These are phyloP conservation scores for Poliocrania exsul DNA, from an alignment of 2,797 vertebrate genomes.

Conservation along the genomic window DNA sequence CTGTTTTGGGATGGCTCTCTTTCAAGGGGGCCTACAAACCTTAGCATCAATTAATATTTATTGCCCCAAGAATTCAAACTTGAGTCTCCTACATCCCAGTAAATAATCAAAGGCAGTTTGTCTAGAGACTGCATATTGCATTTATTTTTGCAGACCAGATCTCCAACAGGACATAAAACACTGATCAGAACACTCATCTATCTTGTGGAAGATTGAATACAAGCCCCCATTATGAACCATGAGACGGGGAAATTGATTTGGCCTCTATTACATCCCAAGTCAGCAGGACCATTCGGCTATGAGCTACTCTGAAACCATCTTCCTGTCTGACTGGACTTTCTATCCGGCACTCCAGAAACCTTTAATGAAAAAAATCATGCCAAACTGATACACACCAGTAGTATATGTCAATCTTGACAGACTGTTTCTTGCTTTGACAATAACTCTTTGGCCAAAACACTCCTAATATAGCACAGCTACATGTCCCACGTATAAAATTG, in stretches of 20 bases:
- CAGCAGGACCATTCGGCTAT: background rate
- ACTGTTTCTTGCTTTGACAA: background rate
- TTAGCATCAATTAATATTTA: background rate
- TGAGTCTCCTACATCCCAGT: background rate
- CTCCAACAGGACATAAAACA: background rate
- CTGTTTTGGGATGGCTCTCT: background rate
- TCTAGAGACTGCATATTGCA: background rate
- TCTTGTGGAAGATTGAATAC: background rate
- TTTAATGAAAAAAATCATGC: background rate
- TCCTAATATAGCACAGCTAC: background rate
- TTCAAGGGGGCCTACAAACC: background rate
- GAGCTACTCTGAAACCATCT: background rate
- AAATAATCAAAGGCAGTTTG: background rate
- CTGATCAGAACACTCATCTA: background rate
- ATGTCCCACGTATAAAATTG: background rate
- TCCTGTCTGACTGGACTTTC: background rate
- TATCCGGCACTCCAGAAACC: background rate
- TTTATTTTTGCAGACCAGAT: background rate
- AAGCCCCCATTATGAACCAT: accelerated
- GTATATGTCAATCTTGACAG: background rate
- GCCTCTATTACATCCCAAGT: background rate
- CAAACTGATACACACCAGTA: background rate
- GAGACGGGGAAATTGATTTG: background rate
- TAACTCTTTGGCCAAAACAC: background rate
- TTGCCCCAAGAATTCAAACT: background rate